These are phyloP conservation scores for Carassius carassius DNA, from an alignment of 2,113 vertebrate species.

Conservation along the genomic window DNA sequence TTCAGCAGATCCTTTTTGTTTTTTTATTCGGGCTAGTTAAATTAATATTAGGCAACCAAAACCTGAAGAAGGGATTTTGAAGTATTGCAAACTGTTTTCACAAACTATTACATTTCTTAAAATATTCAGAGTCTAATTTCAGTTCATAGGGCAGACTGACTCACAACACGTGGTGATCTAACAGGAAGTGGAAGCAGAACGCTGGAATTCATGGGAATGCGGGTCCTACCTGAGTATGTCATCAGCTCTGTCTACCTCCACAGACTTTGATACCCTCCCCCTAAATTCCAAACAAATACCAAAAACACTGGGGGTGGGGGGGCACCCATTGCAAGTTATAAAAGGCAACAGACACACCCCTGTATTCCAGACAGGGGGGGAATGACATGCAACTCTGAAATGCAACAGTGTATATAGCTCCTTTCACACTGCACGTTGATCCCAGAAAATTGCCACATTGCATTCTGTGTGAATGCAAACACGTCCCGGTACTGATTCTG, in stretches of 20 bases:
- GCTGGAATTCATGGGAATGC: not conserved
- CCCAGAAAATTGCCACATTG: too few relatives aligned
- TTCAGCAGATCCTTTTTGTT: too few relatives aligned
- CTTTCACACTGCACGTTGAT: too few relatives aligned
- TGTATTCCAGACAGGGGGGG: not conserved
- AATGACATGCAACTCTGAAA: too few relatives aligned
- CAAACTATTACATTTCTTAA: too few relatives aligned
- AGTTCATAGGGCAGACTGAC: not conserved
- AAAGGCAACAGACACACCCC: constrained; percentile 46
- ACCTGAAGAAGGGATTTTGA: too few relatives aligned
- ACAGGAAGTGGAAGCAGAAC: not conserved
- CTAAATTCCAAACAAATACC: constrained; percentile 48
- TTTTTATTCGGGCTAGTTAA: too few relatives aligned
- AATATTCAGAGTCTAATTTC: not conserved
- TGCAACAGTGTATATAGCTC: too few relatives aligned
- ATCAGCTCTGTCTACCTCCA: not conserved
- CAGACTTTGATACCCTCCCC: not conserved
- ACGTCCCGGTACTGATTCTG: too few relatives aligned
- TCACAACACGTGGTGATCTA: not conserved
- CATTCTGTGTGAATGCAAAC: too few relatives aligned
- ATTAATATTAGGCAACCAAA: too few relatives aligned
- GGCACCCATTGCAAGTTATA: constrained; percentile 36
- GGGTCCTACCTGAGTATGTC: constrained; percentile 32
- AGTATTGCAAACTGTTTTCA: too few relatives aligned
- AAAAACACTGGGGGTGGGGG: constrained; percentile 23